Evolutionary conservation across 2,888 invertebrate species (phyloP).

Genomic region (Melieria picta): DNA sequence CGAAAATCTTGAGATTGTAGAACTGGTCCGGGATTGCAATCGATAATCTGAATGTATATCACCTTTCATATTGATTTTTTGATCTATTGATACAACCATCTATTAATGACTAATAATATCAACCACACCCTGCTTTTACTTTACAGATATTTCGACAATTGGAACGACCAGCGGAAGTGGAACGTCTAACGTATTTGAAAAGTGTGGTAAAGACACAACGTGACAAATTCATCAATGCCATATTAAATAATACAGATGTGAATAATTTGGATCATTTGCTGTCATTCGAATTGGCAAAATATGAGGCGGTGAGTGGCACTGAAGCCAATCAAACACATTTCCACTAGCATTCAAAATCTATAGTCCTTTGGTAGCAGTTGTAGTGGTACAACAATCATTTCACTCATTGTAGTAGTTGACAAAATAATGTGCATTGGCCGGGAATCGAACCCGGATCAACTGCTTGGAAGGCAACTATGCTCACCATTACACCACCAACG

Average conservation of each 20-base stretch:
- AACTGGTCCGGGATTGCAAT: too few species aligned
- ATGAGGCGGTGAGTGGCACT: constrained; percentile 65
- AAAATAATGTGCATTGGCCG: constrained; percentile 57
- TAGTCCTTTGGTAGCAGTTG: too few species aligned
- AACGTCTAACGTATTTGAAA: constrained; percentile 72
- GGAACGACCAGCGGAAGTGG: constrained; percentile 81
- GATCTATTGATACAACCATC: too few species aligned
- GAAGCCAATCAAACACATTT: neutral
- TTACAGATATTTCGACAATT: constrained; percentile 79
- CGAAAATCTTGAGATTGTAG: too few species aligned
- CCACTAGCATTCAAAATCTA: too few species aligned
- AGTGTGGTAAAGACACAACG: constrained; percentile 71
- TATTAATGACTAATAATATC: too few species aligned
- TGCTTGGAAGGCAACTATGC: constrained; percentile 65
- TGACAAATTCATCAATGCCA: constrained; percentile 70
- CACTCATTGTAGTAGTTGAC: too few species aligned
- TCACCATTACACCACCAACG: constrained; percentile 65
- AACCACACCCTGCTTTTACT: too few species aligned
- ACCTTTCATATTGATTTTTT: too few species aligned
- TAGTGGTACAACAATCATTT: too few species aligned
- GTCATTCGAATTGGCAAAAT: constrained; percentile 68
- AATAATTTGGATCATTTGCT: constrained; percentile 71
- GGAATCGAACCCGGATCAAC: constrained; percentile 65
- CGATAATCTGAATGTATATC: too few species aligned
- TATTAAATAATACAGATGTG: constrained; percentile 72